Evolutionary conservation across 2,888 invertebrate genomes (phyloP), one percentile per base, ranked within the genome.

Genomic region (Thereva nobilitata): DNA sequence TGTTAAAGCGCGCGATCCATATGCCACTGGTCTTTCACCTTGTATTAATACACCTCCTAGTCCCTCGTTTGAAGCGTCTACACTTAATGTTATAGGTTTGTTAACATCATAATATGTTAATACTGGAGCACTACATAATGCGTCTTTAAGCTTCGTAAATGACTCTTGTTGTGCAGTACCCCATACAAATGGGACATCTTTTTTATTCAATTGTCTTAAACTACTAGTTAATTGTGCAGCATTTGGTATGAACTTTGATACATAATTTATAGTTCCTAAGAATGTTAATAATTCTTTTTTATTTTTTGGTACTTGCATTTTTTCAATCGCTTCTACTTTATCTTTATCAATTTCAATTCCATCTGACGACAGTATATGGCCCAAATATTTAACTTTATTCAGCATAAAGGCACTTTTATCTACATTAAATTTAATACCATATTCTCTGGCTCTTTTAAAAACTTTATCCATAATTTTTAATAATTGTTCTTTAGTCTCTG

Each of bases 1-100:
- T 7, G 70, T 74, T n/a, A 78, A 64, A 41, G 73, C 74, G 69
- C 75, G 55, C 37, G 77, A 78, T 5, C 76, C 75, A 72, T 73
- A 78, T n/a, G 74, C 74, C 9, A 78, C 72, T 23, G 76, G 76
- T 41, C 72, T 68, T 4, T 72, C 74, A 34, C 74, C 68, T 67
- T 80, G 78, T 8, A 79, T 23, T n/a, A 80, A 40, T 52, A 72
- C 76, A 38, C 73, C 74, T 6, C 77, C 78, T 40, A 78, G 44
- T 0, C 72, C 71, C 55, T 70, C 68, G 55, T 70, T 71, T 1
- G 71, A 72, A 0, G 69, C 70, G 71, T 76, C 76, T 12, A 75
- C 72, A 66, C 76, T 74, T 63, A 79, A 71, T 38, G 71, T 71
- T 37, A 77, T 70, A 37, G 67, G 67, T 41, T 70, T 68, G 7